Conservation (phyloP, 2,113 vertebrate genomes). For the Cisticola juncidis region DNA sequence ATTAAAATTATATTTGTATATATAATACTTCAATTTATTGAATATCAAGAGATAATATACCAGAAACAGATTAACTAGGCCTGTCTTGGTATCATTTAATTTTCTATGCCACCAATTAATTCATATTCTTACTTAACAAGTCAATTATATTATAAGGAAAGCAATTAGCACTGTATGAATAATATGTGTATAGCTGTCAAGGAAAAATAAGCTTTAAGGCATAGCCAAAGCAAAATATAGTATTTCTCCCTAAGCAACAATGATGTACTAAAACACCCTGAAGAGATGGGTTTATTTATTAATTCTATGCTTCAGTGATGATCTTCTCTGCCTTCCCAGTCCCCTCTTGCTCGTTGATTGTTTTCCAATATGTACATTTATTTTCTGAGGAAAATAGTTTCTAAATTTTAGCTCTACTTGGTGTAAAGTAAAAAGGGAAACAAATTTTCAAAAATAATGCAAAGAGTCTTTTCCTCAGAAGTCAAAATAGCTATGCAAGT, state of each 20-base stretch:
- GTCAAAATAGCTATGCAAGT: background rate
- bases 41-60: slow-evolving; percentile 45
- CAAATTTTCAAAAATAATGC: rapidly evolving
- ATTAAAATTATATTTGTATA: slow-evolving; percentile 3
- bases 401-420: background rate
- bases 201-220: slow-evolving; percentile 15
- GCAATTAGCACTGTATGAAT: slow-evolving; percentile 64
- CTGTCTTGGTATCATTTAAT: slow-evolving; percentile 51
- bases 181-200: slow-evolving; percentile 33
- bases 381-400: background rate
- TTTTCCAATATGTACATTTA: background rate
- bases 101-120: slow-evolving; percentile 65
- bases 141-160: slow-evolving; percentile 34
- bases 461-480: background rate
- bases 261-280: background rate
- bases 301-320: background rate
- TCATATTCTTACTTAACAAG: slow-evolving; percentile 59
- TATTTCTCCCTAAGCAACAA: background rate
- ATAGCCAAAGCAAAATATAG: background rate
- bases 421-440: background rate
- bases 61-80: slow-evolving; percentile 36
- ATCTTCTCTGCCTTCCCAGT: background rate
- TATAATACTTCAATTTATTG: slow-evolving; percentile 15
- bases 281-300: background rate
- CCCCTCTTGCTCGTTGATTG: background rate